Evolutionary conservation across 2,888 invertebrate genomes (phyloP), one percentile per base, ranked within the genome.

Genomic region (Aporophyla lueneburgensis): DNA sequence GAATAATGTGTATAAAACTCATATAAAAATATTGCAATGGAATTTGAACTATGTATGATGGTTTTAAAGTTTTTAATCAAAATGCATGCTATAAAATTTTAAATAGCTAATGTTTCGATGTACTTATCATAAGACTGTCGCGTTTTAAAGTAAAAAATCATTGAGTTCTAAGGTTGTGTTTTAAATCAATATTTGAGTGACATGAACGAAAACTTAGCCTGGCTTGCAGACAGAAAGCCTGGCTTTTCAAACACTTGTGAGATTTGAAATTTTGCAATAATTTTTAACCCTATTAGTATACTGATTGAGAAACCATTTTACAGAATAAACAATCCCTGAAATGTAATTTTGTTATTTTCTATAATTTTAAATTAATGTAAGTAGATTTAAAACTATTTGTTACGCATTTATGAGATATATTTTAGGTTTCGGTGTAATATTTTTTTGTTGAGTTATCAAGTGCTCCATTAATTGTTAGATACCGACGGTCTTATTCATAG

Each of bases 11-110:
- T 71, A 49, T 14, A 16, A 24, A 46, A 53, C 43, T 19, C 0
- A 74, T 46, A 43, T 49, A 49, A 54, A 77, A 27, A n/a, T 61
- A 54, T 80, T 61, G 46, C 40, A 53, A 6, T 49, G n/a, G 7
- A 46, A 33, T 14, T 73, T 51, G 12, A n/a, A 43, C 16, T 21
- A 9, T 16, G 5, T 70, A 1, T 43, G 43, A n/a, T 49, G 12
- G 16, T 16, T 5, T 33, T 33, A 51, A 62, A n/a, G 49, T 62
- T 24, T 61, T n/a, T 43, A 51, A 43, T 43, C 27, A 53, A 49
- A 59, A 61, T 51, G 24, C 7, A 54, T 71, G 19, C n/a, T 46
- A 53, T 5, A 24, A 33, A 33, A 19, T 43, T 59, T 74, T 51
- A 27, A 56, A n/a, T 21, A 14, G 19, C 5, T 21, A 3, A 21